Evolutionary conservation across 2,888 invertebrate genomes (phyloP), one percentile per base, ranked within the genome.

Genomic region (Criorhina ranunculi): DNA sequence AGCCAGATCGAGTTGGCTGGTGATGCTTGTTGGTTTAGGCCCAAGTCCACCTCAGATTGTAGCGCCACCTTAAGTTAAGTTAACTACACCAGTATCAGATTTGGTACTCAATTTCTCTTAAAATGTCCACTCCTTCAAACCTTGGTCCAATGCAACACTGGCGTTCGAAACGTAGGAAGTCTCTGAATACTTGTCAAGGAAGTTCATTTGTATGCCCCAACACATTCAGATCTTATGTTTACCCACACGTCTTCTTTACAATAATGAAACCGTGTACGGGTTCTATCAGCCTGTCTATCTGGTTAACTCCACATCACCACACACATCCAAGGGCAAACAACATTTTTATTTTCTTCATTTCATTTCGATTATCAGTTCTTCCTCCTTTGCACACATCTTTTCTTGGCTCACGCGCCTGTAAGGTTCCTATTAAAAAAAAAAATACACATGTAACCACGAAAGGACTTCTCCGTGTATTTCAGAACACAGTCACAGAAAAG

Each of bases 371-470:
- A 69, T 67, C 51, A 9, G 35, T 46, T 24, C 49, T 15, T 15
- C 17, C 17, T 73, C 35, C 19, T 55, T 46, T 35, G 24, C 15
- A 6, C 51, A 37, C 29, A 31, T 31, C 17, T 64, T 67, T 53
- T 29, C 40, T 62, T 51, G 15, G 77, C 66, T 82, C 82, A 3
- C 3, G 64, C 75, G 67, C 78, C 78, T 72, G 67, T 35, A n/a
- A 73, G 46, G 9, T 46, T 80, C 73, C 37, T 51, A 46, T 55
- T 60, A 42, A 55, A 59, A 51, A 40, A 44, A 31, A 40, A 60
- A 57, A 17, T 17, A 40, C 66, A 59, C 59, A 76, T 35, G 46
- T 59, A 64, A 37, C 42, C 31, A 49, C 40, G 12, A 12, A 24
- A 55, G 82, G 77, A 82, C 53, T 46, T 40, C 31, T 67, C 5